Base-by-base conservation (phyloP, 1,140 invertebrate species). In the Bradysia coprophila region DNA sequence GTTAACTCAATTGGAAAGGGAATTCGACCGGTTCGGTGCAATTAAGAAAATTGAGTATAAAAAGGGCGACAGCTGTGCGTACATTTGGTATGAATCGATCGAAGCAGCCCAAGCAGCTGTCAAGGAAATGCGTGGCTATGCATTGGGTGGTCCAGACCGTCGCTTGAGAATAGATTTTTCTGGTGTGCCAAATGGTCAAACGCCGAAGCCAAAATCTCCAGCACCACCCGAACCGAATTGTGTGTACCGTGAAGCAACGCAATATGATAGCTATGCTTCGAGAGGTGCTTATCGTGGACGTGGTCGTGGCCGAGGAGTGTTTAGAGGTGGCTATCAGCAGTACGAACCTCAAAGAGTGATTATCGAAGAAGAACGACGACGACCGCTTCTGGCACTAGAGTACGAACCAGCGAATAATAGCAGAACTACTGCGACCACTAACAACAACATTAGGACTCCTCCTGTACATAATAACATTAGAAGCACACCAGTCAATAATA, bases 11-110 rank as follows among this genome's bases (percentile, higher is more conserved):
- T 58, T 98, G 13, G 90, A 95, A 60, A 69, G 88, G 23, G 94
- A 98, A 65, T 98, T 98, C 67, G 93, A 98, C 63, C 67, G 93
- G 43, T 98, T 97, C 68, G 94, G 94, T n/a, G 90, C 88, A 1
- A 97, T 98, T 45, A 89, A 95, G 53, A 94, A 94, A 59, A 95
- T 98, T 50, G 92, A 98, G 55, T 95, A 92, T 64, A 76, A 79
- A 16, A 93, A 93, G 64, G 88, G 88, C 3, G 90, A 96, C 54
- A 81, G 75, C 41, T 81, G 87, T 64, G 91, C 90, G 6, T 96
- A 93, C 55, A 94, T 97, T 53, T 67, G 92, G 38, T 97, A 95
- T 66, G 92, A 97, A 57, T 94, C 86, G 1, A 89, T 95, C 49
- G 91, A 97, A 67, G 91, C 92, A n/a, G 92, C 93, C 3, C 85